Percentiles rank a stretch among this genome's conserved stretches.
Conservation (phyloP, 2,113 vertebrate species). For the Hypomesus transpacificus region DNA sequence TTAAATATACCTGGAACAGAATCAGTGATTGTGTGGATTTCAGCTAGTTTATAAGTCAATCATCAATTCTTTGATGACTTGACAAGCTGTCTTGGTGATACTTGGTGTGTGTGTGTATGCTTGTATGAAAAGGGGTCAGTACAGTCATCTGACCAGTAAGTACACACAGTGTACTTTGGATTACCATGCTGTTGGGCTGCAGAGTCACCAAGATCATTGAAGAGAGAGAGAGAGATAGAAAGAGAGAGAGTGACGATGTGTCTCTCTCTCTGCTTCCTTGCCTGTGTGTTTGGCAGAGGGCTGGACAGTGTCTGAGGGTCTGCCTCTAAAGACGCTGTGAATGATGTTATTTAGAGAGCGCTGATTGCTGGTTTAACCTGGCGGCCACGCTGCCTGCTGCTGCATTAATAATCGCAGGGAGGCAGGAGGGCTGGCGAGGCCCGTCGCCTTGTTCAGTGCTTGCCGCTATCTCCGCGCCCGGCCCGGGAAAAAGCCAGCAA, state of each 20-base stretch:
- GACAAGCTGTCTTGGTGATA: too few species aligned
- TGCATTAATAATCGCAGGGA: constrained; percentile 68
- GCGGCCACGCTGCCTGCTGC: constrained; percentile 65
- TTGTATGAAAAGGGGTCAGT: too few species aligned
- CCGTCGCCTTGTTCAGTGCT: constrained; percentile 62
- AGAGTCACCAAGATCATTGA: too few species aligned
- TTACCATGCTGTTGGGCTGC: too few species aligned
- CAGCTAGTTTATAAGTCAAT: too few species aligned
- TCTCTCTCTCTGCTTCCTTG: background rate
- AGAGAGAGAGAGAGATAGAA: background rate
- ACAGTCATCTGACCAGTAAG: too few species aligned
- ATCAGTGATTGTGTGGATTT: too few species aligned
- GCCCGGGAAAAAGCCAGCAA: constrained; percentile 59
- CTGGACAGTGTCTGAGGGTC: constrained; percentile 37
- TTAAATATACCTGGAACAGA: too few species aligned
- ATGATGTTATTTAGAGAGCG: constrained; percentile 68
- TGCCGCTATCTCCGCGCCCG: constrained; percentile 58
- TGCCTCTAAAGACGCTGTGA: constrained; percentile 62
- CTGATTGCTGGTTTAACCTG: constrained; percentile 73
- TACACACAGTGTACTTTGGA: too few species aligned
- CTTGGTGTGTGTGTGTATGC: background rate
- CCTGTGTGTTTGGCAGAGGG: background rate
- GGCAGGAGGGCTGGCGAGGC: constrained; percentile 60
- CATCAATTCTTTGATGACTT: too few species aligned
- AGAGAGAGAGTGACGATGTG: background rate